Percentiles rank a stretch among this genome's conserved stretches.
Evolutionary conservation across 2,888 invertebrate species (phyloP).

Genomic region (Ganaspis brasiliensis): DNA sequence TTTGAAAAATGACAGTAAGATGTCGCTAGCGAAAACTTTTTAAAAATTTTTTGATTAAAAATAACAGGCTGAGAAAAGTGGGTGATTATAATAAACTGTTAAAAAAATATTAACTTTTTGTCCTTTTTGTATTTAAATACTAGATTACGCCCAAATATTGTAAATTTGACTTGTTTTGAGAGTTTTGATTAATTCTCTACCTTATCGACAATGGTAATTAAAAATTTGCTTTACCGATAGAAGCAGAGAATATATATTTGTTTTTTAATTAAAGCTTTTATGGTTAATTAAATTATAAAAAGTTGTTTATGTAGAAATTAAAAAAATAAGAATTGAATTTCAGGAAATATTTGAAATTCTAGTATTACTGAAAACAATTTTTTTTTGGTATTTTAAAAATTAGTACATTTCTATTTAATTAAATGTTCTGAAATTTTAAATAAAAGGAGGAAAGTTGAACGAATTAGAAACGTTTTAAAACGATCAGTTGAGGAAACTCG

Average conservation of each 20-base stretch:
- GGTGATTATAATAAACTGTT: no score
- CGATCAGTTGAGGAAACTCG: conserved; percentile 14
- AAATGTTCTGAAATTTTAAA: background rate
- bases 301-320: background rate
- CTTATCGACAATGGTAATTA: no score
- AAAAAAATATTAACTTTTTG: background rate
- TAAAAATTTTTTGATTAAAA: background rate
- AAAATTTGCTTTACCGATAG: background rate
- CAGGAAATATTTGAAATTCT: background rate
- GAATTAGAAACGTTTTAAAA: conserved; percentile 33
- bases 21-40: background rate
- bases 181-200: no score
- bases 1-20: background rate
- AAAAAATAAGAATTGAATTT: background rate
- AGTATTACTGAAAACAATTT: background rate
- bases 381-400: conserved; percentile 2
- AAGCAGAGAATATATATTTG: background rate
- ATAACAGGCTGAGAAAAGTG: background rate
- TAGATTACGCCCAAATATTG: background rate
- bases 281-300: background rate
- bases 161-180: no score
- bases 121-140: background rate
- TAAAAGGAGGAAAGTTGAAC: background rate
- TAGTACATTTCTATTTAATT: background rate
- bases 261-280: background rate